Evolutionary conservation across 2,113 vertebrate genomes (phyloP).

Genomic region (Romanogobio albipinnatus): DNA sequence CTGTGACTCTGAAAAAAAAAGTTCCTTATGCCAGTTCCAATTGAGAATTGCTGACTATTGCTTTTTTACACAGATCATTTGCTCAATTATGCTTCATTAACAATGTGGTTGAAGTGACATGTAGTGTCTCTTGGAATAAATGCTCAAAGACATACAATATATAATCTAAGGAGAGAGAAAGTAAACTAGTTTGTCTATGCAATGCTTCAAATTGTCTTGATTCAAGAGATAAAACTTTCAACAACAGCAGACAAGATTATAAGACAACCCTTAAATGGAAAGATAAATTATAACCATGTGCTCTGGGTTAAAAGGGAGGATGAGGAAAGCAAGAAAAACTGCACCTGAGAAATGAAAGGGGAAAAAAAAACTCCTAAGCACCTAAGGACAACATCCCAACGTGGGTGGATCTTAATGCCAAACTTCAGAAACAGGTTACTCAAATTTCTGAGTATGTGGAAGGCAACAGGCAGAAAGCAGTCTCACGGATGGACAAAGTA

Average conservation of each 20-base stretch:
- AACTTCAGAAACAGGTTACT: conserved; percentile 46
- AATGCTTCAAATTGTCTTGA: conserved; percentile 1
- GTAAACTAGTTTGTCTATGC: conserved; percentile 61
- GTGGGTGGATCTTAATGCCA: conserved; percentile 67
- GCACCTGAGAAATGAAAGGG: conserved; percentile 23
- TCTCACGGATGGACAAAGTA: conserved; percentile 24
- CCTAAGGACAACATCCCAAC: conserved; percentile 34
- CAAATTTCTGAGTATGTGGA: conserved; percentile 12
- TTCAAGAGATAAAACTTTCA: neutral
- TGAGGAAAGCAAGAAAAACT: conserved; percentile 12
- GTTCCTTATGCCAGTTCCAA: neutral
- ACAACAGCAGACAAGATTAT: neutral
- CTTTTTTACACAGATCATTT: neutral
- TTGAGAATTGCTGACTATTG: neutral
- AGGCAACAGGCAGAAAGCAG: conserved; percentile 45
- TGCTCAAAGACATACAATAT: neutral
- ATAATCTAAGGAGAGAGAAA: neutral
- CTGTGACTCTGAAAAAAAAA: neutral
- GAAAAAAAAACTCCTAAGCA: neutral
- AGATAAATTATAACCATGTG: conserved; percentile 17
- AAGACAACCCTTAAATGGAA: neutral
- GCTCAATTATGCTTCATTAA: neutral
- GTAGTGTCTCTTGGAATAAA: neutral
- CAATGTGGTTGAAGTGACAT: neutral
- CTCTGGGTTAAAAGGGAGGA: conserved; percentile 13